Evolutionary conservation across 2,113 vertebrate species (phyloP), one percentile per base, ranked within the genome.

Genomic region (Scalopus aquaticus): DNA sequence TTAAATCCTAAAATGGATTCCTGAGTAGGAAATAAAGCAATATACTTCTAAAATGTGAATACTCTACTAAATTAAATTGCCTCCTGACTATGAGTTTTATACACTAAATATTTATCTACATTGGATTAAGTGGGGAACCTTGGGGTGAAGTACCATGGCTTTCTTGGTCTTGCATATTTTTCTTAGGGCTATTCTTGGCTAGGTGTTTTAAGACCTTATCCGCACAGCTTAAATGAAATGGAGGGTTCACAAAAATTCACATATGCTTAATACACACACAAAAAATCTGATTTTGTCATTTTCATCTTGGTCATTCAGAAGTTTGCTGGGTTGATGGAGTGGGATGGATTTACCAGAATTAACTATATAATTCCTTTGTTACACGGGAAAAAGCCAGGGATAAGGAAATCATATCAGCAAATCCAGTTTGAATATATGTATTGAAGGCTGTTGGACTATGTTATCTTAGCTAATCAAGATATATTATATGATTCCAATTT

Each of bases 231-330:
- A 60, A 74, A 37, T 78, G 67, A 95, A 88, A 54, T 92, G 62
- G 44, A 94, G 39, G 64, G 46, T 69, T 93, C 67, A 79, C 85
- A 90, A 85, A 96, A 73, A 90, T 62, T 64, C 93, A 93, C 73
- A 78, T 84, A 56, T 44, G 54, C 62, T 85, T 74, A 56, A 60
- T 51, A 88, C 58, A 65, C 46, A 6, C 9, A 44, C 35, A 70
- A 77, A 74, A 58, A 78, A 67, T 26, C 92, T 78, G 77, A 39
- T 96, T 95, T 88, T 28, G 6, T 79, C 77, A 88, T 78, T 86
- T 95, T 91, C 64, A 88, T 90, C 69, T 78, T 89, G 26, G 60
- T 92, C 93, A 93, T 94, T 96, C 62, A 90, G 22, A 83, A 81
- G 82, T 89, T 87, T 95, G 42, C 87, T 85, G 42, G 46, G 70